These are phyloP conservation scores for Acrobasis consociella DNA, from an alignment of 2,888 invertebrate genomes.

Conservation along the genomic window DNA sequence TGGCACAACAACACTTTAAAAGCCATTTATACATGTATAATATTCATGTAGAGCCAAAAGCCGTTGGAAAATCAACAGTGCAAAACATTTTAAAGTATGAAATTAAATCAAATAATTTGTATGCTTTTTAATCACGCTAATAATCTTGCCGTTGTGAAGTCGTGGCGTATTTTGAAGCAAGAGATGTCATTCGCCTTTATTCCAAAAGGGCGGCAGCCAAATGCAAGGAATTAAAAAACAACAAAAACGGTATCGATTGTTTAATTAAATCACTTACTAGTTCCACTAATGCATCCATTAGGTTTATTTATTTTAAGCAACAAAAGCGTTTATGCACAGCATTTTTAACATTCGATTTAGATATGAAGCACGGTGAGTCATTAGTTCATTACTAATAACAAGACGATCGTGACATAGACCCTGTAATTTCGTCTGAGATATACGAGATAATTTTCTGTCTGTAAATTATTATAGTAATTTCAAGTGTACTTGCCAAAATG, in stretches of 20 bases:
- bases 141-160: neutral
- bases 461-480: constrained; percentile 71
- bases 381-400: constrained; percentile 63
- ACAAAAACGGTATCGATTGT: too few species aligned
- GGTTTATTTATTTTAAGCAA: too few species aligned
- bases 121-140: neutral
- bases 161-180: too few species aligned
- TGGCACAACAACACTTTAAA: constrained; percentile 49
- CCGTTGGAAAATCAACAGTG: constrained; percentile 21
- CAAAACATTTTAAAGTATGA: constrained; percentile 11
- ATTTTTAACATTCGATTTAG: constrained; percentile 18
- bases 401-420: constrained; percentile 59
- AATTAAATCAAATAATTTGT: neutral
- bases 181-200: too few species aligned
- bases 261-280: too few species aligned
- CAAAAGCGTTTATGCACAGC: constrained; percentile 9
- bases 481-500: constrained; percentile 66
- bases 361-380: constrained; percentile 53
- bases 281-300: neutral
- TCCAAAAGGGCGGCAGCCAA: too few species aligned
- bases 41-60: constrained; percentile 8
- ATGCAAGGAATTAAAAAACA: too few species aligned
- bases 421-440: constrained; percentile 70
- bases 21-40: constrained; percentile 33
- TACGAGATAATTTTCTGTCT: constrained; percentile 63